phyloP scores from a whole-genome alignment of 2,113 vertebrate species.

The Serilophus lunatus region DNA sequence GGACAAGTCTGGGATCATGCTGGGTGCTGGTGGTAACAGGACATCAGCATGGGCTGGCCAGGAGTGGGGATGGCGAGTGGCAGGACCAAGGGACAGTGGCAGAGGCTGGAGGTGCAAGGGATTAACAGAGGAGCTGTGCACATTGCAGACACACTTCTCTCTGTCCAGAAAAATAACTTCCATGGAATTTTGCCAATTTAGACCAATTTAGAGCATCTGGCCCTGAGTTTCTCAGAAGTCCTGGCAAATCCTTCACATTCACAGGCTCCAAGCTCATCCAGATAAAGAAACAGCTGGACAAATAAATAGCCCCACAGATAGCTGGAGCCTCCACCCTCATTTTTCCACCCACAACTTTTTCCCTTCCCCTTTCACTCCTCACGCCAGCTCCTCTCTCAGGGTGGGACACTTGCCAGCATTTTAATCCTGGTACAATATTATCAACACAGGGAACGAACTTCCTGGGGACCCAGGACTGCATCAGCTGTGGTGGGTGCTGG shows the following conservation, averaged over 20 bases:
- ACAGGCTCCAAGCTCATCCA: conserved; percentile 3
- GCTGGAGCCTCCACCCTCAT: conserved; percentile 36
- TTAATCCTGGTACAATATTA: background rate
- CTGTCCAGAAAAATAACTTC: background rate
- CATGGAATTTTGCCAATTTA: conserved; percentile 24
- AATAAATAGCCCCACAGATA: conserved; percentile 44
- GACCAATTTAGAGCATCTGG: conserved; percentile 13
- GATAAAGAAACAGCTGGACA: conserved; percentile 52
- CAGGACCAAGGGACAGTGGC: background rate
- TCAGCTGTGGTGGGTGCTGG: background rate
- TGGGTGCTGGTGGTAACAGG: background rate
- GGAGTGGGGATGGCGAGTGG: background rate
- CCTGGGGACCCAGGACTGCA: fast-evolving
- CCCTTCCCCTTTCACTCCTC: conserved; percentile 1
- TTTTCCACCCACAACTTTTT: conserved; percentile 46
- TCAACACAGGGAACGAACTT: background rate
- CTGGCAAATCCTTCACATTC: conserved; percentile 32
- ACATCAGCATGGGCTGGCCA: background rate
- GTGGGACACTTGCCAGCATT: background rate
- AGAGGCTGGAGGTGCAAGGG: background rate
- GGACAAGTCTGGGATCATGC: background rate
- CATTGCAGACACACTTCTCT: background rate
- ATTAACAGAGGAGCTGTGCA: background rate
- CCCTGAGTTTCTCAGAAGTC: conserved; percentile 16
- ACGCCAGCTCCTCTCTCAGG: background rate